phyloP scores from a whole-genome alignment of 2,113 vertebrate genomes.

The Gymnarchus niloticus region DNA sequence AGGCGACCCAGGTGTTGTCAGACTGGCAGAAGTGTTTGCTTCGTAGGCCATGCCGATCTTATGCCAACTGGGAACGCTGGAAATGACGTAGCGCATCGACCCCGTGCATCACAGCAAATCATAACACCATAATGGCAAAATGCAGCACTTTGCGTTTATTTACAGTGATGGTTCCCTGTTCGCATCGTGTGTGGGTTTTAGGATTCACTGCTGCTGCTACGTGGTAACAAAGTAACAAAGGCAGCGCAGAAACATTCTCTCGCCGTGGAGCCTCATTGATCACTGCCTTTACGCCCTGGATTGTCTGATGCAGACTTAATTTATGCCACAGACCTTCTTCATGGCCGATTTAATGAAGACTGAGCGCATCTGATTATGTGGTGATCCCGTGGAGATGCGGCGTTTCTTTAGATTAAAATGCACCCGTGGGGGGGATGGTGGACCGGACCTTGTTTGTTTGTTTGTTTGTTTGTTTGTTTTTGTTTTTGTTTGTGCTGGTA shows the following conservation, averaged over 20 bases:
- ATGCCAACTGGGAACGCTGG: conserved; percentile 5
- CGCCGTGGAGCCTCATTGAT: background rate
- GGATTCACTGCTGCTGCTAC: background rate
- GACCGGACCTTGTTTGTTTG: background rate
- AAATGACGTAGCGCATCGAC: background rate
- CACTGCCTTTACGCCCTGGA: background rate
- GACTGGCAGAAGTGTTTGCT: conserved; percentile 2
- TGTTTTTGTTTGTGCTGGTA: background rate
- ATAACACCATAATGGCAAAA: background rate
- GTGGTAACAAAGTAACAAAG: background rate
- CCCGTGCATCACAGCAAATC: background rate
- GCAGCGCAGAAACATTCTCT: background rate
- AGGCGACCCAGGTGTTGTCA: background rate
- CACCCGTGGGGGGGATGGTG: background rate
- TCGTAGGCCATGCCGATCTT: background rate
- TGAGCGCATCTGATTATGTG: conserved; percentile 5
- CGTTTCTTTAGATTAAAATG: conserved; percentile 8
- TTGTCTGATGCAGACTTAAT: conserved; percentile 1
- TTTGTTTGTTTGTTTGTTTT: too few species aligned
- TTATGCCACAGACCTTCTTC: conserved; percentile 6
- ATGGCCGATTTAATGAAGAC: conserved; percentile 7
- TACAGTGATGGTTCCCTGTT: background rate
- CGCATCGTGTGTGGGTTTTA: background rate
- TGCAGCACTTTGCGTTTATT: background rate
- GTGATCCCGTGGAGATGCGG: background rate